Base-by-base conservation (phyloP, 1,140 invertebrate species). In the Parasteatoda tepidariorum region DNA sequence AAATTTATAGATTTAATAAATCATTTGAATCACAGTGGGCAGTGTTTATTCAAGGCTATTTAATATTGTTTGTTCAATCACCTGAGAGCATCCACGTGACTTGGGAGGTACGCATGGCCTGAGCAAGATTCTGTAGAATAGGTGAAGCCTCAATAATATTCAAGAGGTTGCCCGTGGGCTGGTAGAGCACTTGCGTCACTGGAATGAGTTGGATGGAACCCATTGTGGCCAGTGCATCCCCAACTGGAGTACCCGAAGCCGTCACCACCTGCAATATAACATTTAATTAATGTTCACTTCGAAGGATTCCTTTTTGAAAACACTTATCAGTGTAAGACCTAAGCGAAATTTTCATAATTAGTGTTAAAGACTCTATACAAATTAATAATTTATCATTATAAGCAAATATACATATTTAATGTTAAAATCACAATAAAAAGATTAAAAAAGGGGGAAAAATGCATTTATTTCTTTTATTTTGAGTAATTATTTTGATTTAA, bases 231-330 rank as follows among this genome's bases (percentile, higher is more conserved):
- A 64, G 22, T n/a, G 61, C 61, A 13, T 66, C 59, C 9, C 38
- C 68, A 1, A 83, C 61, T 3, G 81, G 81, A 3, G 70, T 64
- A 9, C 81, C 81, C 1, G 70, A 62, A 4, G 81, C 81, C 5
- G 81, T 83, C 70, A 83, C 70, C 18, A 74, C n/a, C 81, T 83
- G 38, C 4, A 55, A 68, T n/a, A n/a, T n/a, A 55, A 13, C n/a
- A n/a, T n/a, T n/a, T n/a, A n/a, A n/a, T n/a, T n/a, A 74, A 18
- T 26, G 59, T 26, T 24, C 13, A 7, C 7, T 70, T 54, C 18
- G 54, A n/a, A 33, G 26, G 28, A 24, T 15, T n/a, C 28, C 28
- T 59, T 24, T 55, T 18, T 1, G 22, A 55, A 22, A 13, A 55
- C 48, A 18, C 48, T 55, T 22, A 54, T 54, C 18, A 9, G 7